A percentile compares a stretch with the other conserved stretches of the same genome.
Evolutionary conservation across 2,797 vertebrate species (phyloP).

Genomic region (Rhabdophis nuchalis): DNA sequence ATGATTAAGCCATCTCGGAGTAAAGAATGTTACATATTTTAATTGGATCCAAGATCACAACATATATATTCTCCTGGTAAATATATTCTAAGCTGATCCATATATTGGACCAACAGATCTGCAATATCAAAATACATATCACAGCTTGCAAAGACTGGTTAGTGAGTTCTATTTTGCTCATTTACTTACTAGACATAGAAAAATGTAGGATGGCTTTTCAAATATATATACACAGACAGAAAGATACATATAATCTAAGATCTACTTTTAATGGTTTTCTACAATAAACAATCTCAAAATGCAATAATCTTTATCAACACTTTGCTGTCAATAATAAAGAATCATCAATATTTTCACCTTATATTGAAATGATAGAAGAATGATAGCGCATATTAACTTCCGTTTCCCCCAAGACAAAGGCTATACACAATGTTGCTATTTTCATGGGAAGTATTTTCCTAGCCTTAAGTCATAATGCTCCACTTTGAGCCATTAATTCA

Average conservation of each 20-base stretch:
- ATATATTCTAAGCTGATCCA: neutral
- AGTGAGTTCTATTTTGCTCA: neutral
- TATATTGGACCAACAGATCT: neutral
- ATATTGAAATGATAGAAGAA: slow-evolving; percentile 42
- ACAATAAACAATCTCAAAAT: slow-evolving; percentile 20
- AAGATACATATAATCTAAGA: neutral
- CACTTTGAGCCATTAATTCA: slow-evolving; percentile 55
- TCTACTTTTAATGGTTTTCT: neutral
- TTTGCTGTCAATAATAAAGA: slow-evolving; percentile 27
- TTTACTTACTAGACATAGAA: neutral
- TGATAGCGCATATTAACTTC: slow-evolving; percentile 45
- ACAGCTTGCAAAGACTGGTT: neutral
- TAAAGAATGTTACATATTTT: neutral
- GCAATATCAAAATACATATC: neutral
- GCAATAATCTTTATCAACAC: slow-evolving; percentile 27
- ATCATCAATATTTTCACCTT: slow-evolving; percentile 33
- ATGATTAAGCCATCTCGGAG: neutral
- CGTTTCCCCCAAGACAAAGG: slow-evolving; percentile 44
- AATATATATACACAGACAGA: neutral
- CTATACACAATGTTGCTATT: slow-evolving; percentile 42
- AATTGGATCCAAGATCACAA: neutral
- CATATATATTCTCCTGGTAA: neutral
- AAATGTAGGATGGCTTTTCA: neutral
- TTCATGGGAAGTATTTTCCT: slow-evolving; percentile 43
- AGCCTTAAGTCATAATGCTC: slow-evolving; percentile 47